Evolutionary conservation across 2,888 invertebrate species (phyloP).

Genomic region (Metacarcinus magister): DNA sequence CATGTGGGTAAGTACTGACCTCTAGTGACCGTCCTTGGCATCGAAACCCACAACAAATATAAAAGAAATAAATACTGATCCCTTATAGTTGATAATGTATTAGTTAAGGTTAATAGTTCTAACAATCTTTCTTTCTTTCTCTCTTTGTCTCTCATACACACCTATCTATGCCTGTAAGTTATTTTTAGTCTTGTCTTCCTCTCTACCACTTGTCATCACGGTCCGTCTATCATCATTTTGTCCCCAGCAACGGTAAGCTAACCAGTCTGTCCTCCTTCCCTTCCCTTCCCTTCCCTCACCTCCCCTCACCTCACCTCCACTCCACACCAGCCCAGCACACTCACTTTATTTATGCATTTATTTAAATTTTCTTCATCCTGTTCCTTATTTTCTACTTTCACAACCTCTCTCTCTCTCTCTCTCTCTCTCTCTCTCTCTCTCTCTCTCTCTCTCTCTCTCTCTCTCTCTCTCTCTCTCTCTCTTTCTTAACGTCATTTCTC

Average conservation of each 20-base stretch:
- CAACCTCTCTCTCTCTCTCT: background rate
- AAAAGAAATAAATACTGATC: too few species aligned
- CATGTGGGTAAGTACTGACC: slow-evolving; percentile 78
- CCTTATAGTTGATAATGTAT: too few species aligned
- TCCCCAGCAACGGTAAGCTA: background rate
- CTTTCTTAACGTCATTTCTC: background rate
- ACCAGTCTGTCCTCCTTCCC: background rate
- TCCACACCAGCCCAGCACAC: background rate
- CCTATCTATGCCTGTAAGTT: background rate
- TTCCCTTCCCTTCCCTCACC: too few species aligned
- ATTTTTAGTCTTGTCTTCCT: background rate
- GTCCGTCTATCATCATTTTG: background rate
- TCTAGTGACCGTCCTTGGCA: background rate
- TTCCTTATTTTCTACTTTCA: background rate
- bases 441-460: background rate
- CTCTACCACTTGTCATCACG: background rate
- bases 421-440: background rate
- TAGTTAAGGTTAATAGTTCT: background rate
- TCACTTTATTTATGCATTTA: background rate
- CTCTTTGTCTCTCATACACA: slow-evolving; percentile 26
- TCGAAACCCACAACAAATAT: too few species aligned
- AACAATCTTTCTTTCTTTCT: background rate
- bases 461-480: background rate
- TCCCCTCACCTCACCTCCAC: background rate
- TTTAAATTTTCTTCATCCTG: too few species aligned